Base-by-base conservation (phyloP, 30 jellyfish, hydroid and myxozoan genomes). In the Aurelia sp. region DNA sequence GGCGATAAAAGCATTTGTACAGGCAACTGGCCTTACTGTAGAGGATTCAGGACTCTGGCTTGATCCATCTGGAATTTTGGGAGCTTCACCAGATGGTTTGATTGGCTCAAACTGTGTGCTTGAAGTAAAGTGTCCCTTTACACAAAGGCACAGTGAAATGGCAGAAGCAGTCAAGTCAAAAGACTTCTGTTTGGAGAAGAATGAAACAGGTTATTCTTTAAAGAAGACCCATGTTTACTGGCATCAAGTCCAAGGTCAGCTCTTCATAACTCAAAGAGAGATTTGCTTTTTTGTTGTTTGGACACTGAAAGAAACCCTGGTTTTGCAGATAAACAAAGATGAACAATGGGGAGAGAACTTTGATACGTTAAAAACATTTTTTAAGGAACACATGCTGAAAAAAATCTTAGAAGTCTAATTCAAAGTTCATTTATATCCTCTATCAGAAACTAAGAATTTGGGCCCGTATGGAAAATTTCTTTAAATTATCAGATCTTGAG, bases 91-190 rank as follows among this genome's bases (percentile, higher is more conserved):
- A 38, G 50, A 38, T 38, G 50, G 50, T 38, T 8, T 38, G 12
- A 24, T 79, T 64, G 19, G 38, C 18, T 38, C 27, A 57, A 41
- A 22, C 33, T 66, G 40, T 50, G 40, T 47, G 22, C 91, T n/a
- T 63, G 75, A 53, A 68, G 86, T 82, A 12, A 66, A 66, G 64
- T 66, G 84, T 33, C 86, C 91, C 51, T 65, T 41, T 63, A n/a
- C 86, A 17, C 48, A 21, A 82, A 40, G 50, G 50, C 50, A 38
- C 50, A 38, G 50, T 38, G 50, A 38, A 38, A 38, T 38, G 50
- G 50, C 50, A 38, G 50, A 38, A 38, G 50, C 7, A 38, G 50
- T 38, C 50, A 38, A 38, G 50, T 38, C 50, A 38, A 38, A 38
- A 7, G 50, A 38, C 50, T 38, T 38, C 50, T 7, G 9, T 38